phyloP scores from a whole-genome alignment of 2,888 invertebrate species.

The Sthenelais limicola region DNA sequence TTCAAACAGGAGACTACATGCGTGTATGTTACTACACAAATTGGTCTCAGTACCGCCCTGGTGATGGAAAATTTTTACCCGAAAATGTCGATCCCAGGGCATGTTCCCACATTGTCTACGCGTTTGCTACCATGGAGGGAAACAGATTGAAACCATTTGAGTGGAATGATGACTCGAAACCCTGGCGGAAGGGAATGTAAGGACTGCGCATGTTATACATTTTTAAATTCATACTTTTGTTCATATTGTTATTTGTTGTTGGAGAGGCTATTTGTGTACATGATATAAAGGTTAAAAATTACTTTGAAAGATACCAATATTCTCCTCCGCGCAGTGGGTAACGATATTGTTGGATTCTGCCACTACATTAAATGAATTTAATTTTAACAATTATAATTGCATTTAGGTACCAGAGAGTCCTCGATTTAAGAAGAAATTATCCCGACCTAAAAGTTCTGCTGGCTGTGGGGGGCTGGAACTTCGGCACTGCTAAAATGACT shows the following conservation, averaged over 20 bases:
- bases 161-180: slow-evolving; percentile 83
- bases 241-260: no score
- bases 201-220: no score
- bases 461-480: slow-evolving; percentile 95
- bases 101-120: slow-evolving; percentile 96
- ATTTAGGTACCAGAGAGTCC: no score
- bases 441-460: slow-evolving; percentile 84
- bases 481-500: slow-evolving; percentile 80
- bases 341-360: no score
- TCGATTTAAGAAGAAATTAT: no score
- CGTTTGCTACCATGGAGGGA: slow-evolving; percentile 98
- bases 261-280: no score
- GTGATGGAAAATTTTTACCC: slow-evolving; percentile 89
- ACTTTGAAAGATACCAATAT: no score
- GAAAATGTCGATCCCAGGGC: slow-evolving; percentile 95
- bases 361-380: no score
- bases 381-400: no score
- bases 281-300: no score
- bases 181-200: slow-evolving; percentile 51
- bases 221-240: no score
- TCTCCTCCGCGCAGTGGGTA: no score
- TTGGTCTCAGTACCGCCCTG: slow-evolving; percentile 95
- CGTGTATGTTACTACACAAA: slow-evolving; percentile 96
- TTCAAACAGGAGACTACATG: neutral
- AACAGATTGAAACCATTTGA: slow-evolving; percentile 95